Evolutionary conservation across 2,888 invertebrate genomes (phyloP).

Genomic region (Lasioglossum malachurum): DNA sequence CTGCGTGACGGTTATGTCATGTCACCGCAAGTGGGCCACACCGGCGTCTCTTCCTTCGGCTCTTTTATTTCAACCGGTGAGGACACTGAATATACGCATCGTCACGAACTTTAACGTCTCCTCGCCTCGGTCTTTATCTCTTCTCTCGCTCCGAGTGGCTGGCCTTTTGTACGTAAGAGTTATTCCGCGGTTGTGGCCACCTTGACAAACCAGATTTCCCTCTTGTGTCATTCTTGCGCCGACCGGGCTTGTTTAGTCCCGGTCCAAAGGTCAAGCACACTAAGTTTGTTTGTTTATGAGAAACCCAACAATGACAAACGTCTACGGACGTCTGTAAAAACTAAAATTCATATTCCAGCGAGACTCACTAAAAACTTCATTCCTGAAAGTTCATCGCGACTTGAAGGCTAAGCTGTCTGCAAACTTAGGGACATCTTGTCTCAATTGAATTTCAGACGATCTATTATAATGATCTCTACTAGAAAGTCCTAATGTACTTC

Average conservation of each 20-base stretch:
- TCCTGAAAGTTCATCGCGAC: background rate
- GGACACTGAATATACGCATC: constrained; percentile 33
- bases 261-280: constrained; percentile 45
- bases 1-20: constrained; percentile 72
- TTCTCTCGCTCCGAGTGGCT: constrained; percentile 34
- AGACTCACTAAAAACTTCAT: background rate
- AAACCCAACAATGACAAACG: background rate
- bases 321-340: background rate
- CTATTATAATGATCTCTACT: no score
- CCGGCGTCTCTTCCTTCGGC: constrained; percentile 36
- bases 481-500: background rate
- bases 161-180: constrained; percentile 42
- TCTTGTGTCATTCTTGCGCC: constrained; percentile 48
- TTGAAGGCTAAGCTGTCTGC: background rate
- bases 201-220: constrained; percentile 57
- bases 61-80: constrained; percentile 36
- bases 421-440: background rate
- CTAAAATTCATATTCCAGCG: background rate
- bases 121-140: constrained; percentile 42
- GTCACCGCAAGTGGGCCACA: constrained; percentile 73
- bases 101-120: constrained; percentile 38
- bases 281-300: constrained; percentile 29
- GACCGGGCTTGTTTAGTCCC: constrained; percentile 24
- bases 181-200: constrained; percentile 38
- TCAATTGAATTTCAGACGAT: background rate